phyloP scores from a whole-genome alignment of 2,113 vertebrate species.

The Catharus bicknelli region DNA sequence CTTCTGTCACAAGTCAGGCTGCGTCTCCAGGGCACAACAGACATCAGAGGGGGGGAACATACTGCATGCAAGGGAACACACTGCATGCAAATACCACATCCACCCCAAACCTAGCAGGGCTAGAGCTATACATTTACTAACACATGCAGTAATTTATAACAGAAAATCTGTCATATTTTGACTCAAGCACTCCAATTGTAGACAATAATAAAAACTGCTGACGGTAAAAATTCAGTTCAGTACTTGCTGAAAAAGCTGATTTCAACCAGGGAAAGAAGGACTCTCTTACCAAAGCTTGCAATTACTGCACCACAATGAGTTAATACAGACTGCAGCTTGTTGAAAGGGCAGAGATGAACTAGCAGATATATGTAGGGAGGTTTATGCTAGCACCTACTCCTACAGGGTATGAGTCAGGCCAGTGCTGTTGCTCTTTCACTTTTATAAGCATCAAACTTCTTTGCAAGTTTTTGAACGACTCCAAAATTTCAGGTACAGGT shows the following conservation, averaged over 20 bases:
- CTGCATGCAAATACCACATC: neutral
- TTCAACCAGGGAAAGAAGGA: neutral
- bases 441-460: slow-evolving; percentile 9
- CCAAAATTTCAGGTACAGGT: slow-evolving; percentile 1
- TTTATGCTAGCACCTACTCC: slow-evolving; percentile 61
- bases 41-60: neutral
- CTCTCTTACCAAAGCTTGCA: neutral
- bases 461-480: neutral
- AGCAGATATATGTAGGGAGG: slow-evolving; percentile 43
- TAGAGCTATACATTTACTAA: neutral
- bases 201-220: neutral
- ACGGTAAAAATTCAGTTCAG: neutral
- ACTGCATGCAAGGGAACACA: neutral
- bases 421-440: slow-evolving; percentile 51
- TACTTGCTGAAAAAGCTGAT: neutral
- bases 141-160: neutral
- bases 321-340: slow-evolving; percentile 2
- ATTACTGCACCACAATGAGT: neutral
- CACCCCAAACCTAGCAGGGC: neutral
- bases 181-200: neutral
- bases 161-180: neutral
- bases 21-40: neutral
- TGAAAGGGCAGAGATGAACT: slow-evolving; percentile 55
- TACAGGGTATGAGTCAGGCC: slow-evolving; percentile 64
- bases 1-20: neutral